Base-by-base conservation (phyloP, 2,888 invertebrate genomes). In the Cecidostiba fungosa region DNA sequence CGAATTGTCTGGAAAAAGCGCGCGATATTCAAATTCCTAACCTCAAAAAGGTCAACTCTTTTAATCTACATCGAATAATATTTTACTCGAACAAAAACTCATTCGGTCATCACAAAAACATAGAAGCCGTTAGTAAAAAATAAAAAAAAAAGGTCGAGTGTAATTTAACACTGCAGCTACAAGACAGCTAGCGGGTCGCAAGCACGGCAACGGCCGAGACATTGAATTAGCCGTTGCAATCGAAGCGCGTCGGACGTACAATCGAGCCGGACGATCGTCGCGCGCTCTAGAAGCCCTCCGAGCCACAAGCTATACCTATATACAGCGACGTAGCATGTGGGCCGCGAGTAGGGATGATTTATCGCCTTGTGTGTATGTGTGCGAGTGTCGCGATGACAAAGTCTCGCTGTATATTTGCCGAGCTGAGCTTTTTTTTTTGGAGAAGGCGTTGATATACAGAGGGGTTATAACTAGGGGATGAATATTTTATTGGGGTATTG, bases 181-280 rank as follows among this genome's bases (percentile, higher is more conserved):
- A 14, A 59, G 54, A 59, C 39, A 72, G 72, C 32, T 32, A 29
- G 69, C 69, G 59, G 43, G 74, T 82, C 82, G 85, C 86, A 86
- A 85, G 73, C 72, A 26, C 78, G 78, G 32, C 78, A 86, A 82
- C 85, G 73, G 81, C 88, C 87, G 86, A 86, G 87, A 88, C 88
- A 88, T 88, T 88, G 88, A 88, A 87, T 88, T 87, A 85, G 73
- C 73, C 78, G 54, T 54, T 69, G 77, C 32, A 66, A 78, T 77
- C 81, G 81, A 81, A 62, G 43, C 43, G 29, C 72, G 47, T 19
- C 77, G 76, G 86, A 70, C 78, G 82, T 36, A 78, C 59, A 36
- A 29, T 36, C 59, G 43, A 32, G 43, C n/a, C 19, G 19, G 23
- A 66, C 39, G 23, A 32, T 19, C 77, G 77, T n/a, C 43, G 32